A percentile compares a stretch with the other conserved stretches of the same genome.
phyloP scores from a whole-genome alignment of 2,113 vertebrate genomes.

The Lepus timidus region DNA sequence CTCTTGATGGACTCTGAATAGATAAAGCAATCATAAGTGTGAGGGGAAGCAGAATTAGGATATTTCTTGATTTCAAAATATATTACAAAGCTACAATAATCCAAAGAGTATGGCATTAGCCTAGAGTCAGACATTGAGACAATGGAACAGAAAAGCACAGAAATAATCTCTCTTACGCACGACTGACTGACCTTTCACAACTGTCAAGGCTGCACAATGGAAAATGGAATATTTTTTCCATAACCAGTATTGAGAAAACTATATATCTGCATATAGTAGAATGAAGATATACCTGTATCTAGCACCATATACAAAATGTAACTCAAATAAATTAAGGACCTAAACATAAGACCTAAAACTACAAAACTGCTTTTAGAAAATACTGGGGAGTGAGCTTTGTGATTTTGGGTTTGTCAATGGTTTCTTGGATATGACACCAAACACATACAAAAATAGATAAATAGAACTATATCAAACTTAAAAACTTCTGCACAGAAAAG shows the following conservation, averaged over 20 bases:
- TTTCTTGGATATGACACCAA: not conserved
- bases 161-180: not conserved
- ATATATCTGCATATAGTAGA: not conserved
- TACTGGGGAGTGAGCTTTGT: not conserved
- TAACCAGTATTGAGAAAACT: not conserved
- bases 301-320: slow-evolving; percentile 6
- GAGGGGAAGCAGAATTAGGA: too few relatives aligned
- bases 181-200: not conserved
- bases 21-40: not conserved
- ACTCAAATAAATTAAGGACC: not conserved
- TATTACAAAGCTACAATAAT: too few relatives aligned
- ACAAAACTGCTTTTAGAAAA: not conserved
- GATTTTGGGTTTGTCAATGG: not conserved
- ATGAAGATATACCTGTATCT: not conserved
- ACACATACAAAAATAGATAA: not conserved
- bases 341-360: too few relatives aligned
- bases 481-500: not conserved
- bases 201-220: not conserved
- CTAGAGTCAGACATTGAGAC: not conserved
- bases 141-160: not conserved
- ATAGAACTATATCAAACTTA: not conserved
- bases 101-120: not conserved
- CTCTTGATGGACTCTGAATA: not conserved
- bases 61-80: too few relatives aligned
- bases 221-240: not conserved